Evolutionary conservation across 2,113 vertebrate genomes (phyloP), one percentile per base, ranked within the genome.

Genomic region (Clarias macrocephalus): DNA sequence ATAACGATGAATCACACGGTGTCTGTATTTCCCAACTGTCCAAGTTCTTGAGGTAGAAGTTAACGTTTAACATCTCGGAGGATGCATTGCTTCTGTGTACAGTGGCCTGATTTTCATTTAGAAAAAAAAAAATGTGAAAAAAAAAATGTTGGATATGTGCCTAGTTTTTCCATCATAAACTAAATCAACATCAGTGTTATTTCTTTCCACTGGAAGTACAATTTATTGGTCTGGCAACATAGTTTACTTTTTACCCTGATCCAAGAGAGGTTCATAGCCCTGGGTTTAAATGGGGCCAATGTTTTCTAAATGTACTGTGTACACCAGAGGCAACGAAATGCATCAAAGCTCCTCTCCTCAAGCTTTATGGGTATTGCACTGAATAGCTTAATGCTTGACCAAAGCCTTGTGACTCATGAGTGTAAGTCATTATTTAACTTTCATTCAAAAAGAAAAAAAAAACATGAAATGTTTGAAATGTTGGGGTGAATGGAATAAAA

Each of bases 21-120:
- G 92, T 95, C 94, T 95, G 94, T 95, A 95, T 95, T 95, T 95
- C 94, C 94, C 94, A 95, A 94, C 90, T 94, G 93, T 92, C 91
- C 89, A 91, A 89, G 77, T 90, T 92, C 93, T 85, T 82, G 90
- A 94, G 94, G 91, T 93, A 92, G 85, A 88, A 86, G 88, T 87
- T 87, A 86, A 88, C 82, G 15, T 83, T 76, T 37, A 87, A 79
- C 66, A 56, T 86, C 82, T 89, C 75, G 85, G 84, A 83, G 88
- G 86, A 93, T 23, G 86, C 13, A 90, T 89, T 87, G 60, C 91
- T 89, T 57, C 80, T 86, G 30, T 88, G 70, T 91, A 77, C 68
- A 85, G 68, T 85, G 56, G 33, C 42, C 54, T 86, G 62, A 82
- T 80, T 80, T 80, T 57, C 5, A 80, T 80, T 86, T 57, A 56